phyloP scores from a whole-genome alignment of 2,113 vertebrate species.

The Pteropus alecto region DNA sequence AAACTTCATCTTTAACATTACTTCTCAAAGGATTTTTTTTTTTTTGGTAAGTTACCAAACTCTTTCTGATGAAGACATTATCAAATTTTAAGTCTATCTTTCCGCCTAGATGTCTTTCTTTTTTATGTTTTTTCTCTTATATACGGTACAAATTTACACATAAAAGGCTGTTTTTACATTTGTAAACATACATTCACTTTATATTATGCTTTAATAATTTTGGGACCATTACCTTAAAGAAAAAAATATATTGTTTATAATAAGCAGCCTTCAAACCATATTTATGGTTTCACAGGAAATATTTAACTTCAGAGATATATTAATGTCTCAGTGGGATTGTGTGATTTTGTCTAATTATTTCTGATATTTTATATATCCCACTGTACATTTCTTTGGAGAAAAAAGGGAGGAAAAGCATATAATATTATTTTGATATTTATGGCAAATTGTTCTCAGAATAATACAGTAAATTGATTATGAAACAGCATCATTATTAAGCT shows the following conservation, averaged over 20 bases:
- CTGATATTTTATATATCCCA: conserved; percentile 75
- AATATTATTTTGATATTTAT: conserved; percentile 58
- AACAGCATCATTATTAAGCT: not conserved
- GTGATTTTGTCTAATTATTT: conserved; percentile 78
- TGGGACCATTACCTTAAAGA: not conserved
- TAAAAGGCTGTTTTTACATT: not conserved
- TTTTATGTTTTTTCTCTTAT: not conserved
- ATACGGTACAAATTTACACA: not conserved
- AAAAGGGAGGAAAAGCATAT: conserved; percentile 67
- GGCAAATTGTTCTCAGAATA: conserved; percentile 44
- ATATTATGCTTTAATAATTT: conserved; percentile 22
- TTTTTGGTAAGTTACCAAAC: not conserved
- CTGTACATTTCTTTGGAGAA: conserved; percentile 62
- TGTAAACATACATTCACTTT: not conserved
- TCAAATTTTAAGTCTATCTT: conserved; percentile 3
- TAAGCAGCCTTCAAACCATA: conserved; percentile 59
- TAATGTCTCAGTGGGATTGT: conserved; percentile 65
- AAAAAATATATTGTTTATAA: conserved; percentile 64
- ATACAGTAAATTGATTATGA: conserved; percentile 10
- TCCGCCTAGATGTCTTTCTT: conserved; percentile 45
- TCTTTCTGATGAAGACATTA: not conserved
- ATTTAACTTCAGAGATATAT: conserved; percentile 50
- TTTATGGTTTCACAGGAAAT: conserved; percentile 63
- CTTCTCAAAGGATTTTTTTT: not conserved
- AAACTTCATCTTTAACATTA: not conserved